A percentile compares a stretch with the other conserved stretches of the same genome.
Evolutionary conservation across 2,797 vertebrate species (phyloP).

Genomic region (Lepus oiostolus): DNA sequence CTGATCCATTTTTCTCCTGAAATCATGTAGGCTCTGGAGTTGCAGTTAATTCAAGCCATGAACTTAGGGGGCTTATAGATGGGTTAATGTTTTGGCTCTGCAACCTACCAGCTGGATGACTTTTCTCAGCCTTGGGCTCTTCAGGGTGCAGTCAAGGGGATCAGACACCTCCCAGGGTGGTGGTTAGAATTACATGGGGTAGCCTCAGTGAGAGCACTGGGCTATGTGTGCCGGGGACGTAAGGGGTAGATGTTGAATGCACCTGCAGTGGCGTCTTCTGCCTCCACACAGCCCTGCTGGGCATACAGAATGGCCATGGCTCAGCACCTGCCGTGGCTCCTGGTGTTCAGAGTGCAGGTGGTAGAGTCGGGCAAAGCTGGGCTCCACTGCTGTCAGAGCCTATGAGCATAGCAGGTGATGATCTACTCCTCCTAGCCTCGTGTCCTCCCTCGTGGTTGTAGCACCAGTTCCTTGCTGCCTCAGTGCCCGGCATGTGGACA

Average conservation of each 20-base stretch:
- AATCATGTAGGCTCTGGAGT: neutral
- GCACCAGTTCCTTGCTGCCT: neutral
- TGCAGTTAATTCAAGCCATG: neutral
- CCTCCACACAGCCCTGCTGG: rapidly evolving
- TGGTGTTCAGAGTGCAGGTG: neutral
- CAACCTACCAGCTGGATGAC: neutral
- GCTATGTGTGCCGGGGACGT: rapidly evolving
- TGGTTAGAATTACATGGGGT: neutral
- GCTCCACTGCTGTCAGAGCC: neutral
- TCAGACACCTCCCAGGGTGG: neutral
- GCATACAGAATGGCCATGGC: neutral
- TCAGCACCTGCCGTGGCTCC: neutral
- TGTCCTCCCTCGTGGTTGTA: neutral
- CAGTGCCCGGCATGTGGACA: rapidly evolving
- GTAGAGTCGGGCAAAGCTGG: neutral
- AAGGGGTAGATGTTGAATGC: too few species aligned
- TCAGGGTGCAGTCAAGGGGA: neutral
- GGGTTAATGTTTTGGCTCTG: neutral
- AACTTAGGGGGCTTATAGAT: neutral
- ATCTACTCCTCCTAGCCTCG: neutral
- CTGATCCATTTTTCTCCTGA: neutral
- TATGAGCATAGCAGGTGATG: neutral
- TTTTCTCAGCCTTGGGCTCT: neutral
- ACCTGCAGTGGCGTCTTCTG: neutral
- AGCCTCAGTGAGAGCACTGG: neutral